Conservation (phyloP, 2,888 invertebrate species). For the Drosophila differens region DNA sequence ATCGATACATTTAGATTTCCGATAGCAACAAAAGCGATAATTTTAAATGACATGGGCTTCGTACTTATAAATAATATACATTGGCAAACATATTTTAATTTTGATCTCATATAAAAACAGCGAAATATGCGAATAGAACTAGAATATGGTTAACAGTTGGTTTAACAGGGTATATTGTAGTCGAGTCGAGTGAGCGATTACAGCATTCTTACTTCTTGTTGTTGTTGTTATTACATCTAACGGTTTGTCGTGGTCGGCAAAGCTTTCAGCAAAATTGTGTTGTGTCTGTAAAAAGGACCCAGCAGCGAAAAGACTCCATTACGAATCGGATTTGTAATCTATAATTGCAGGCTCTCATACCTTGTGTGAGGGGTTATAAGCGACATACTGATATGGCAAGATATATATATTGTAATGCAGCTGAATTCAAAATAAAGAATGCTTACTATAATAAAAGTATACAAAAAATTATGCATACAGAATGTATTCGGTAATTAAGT, state of each 20-base stretch:
- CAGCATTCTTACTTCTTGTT: neutral
- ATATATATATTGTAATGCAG: neutral
- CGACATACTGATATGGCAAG: neutral
- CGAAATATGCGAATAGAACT: neutral
- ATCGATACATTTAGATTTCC: neutral
- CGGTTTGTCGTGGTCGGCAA: slow-evolving; percentile 52
- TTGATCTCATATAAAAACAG: neutral
- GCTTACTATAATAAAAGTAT: too few species aligned
- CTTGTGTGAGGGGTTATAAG: neutral
- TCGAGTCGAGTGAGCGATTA: neutral
- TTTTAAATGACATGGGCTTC: too few species aligned
- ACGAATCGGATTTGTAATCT: neutral
- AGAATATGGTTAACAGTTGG: neutral
- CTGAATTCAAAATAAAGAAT: neutral
- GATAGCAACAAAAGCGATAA: too few species aligned
- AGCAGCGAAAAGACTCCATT: neutral
- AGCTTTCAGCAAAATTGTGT: slow-evolving; percentile 55
- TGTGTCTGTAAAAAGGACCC: slow-evolving; percentile 34
- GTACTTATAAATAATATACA: neutral
- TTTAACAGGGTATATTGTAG: neutral
- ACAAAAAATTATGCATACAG: neutral
- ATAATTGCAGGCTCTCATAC: neutral
- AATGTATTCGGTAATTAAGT: neutral
- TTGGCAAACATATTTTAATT: neutral
- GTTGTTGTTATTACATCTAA: slow-evolving; percentile 27